Evolutionary conservation across 1,140 invertebrate genomes (phyloP), one percentile per base, ranked within the genome.

Genomic region (Tenebrio molitor): DNA sequence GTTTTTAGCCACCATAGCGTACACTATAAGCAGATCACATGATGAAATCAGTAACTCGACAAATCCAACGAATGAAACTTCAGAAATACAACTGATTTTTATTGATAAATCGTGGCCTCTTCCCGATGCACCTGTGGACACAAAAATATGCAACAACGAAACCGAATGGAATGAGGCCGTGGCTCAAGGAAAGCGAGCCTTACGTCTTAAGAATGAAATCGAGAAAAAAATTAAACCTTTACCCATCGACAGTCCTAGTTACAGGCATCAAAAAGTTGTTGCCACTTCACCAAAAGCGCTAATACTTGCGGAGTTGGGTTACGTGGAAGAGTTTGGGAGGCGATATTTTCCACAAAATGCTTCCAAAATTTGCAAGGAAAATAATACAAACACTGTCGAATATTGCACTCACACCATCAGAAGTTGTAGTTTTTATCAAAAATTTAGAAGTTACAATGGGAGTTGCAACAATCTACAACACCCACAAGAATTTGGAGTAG

Each of bases 401-500:
- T 70, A 74, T 42, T 74, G 68, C 41, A 14, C 29, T 25, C 42
- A 44, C 25, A 19, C 34, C 19, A 1, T 17, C 50, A 46, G 15
- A 41, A 17, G 77, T 75, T 41, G 75, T 68, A 29, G 19, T 23
- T 41, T 76, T 72, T 25, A 17, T 69, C 25, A 29, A 14, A 79
- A 76, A 63, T 97, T 92, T 81, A 82, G 95, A 66, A 87, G 86
- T 0, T 85, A 89, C 12, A 91, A 95, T 75, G 95, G 95, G 0
- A 89, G 87, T 23, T 97, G 95, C 81, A 97, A 97, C 81, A 95
- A 94, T 82, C 80, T 91, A 12, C 68, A 86, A 5, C 83, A 92
- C 75, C 88, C 90, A 0, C 80, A 83, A 2, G 83, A 84, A 0
- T 93, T 87, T 85, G 96, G 95, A 0, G 88, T 89, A 0, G 87